Conservation (phyloP, 2,888 invertebrate genomes). For the Polyommatus icarus region DNA sequence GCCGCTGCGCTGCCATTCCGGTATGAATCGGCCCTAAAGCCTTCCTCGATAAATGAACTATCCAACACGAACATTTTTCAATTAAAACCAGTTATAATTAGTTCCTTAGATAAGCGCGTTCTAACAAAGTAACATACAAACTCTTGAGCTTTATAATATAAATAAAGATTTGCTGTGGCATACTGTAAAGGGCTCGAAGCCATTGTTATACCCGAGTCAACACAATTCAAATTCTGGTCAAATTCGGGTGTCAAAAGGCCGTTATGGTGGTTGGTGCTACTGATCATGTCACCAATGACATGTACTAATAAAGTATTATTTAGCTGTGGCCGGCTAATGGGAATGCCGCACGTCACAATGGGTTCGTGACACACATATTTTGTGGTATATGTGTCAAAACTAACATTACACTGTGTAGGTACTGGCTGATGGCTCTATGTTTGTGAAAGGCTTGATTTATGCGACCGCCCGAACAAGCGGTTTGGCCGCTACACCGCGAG, state of each 20-base stretch:
- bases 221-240: not conserved
- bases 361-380: constrained; percentile 18
- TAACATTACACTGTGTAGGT: not conserved
- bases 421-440: not conserved
- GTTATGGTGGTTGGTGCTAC: not conserved
- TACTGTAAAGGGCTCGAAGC: not conserved
- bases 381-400: constrained; percentile 1
- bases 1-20: too few relatives aligned
- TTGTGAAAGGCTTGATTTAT: too few relatives aligned
- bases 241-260: not conserved
- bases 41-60: too few relatives aligned
- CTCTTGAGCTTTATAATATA: too few relatives aligned
- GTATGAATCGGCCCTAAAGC: too few relatives aligned
- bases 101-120: too few relatives aligned
- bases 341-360: not conserved
- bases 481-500: too few relatives aligned
- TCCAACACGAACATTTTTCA: too few relatives aligned
- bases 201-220: not conserved
- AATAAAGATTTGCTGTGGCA: not conserved
- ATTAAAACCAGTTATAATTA: too few relatives aligned
- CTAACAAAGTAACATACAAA: too few relatives aligned
- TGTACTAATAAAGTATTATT: not conserved
- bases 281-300: constrained; percentile 4
- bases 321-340: not conserved
- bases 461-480: too few relatives aligned